phyloP scores from a whole-genome alignment of 2,888 invertebrate genomes.

The Nomada fabriciana region DNA sequence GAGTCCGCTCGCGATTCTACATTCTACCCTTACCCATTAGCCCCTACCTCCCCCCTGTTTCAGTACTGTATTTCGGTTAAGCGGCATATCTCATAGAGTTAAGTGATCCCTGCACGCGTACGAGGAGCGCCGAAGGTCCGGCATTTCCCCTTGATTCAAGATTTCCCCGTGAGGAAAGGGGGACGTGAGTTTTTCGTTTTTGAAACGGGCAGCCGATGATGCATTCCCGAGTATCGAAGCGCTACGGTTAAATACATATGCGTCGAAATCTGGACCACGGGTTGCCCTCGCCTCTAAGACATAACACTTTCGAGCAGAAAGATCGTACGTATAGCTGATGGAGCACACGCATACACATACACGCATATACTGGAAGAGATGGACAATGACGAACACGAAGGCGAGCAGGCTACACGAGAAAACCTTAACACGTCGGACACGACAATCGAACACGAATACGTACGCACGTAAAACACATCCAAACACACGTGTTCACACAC shows the following conservation, averaged over 20 bases:
- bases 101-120: constrained; percentile 53
- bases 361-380: not conserved
- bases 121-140: constrained; percentile 55
- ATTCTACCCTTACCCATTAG: constrained; percentile 15
- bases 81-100: constrained; percentile 69
- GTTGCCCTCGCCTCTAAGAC: constrained; percentile 54
- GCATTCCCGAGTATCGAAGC: constrained; percentile 18
- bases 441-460: not conserved
- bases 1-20: constrained; percentile 35
- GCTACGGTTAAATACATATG: constrained; percentile 27
- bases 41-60: constrained; percentile 38
- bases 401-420: not conserved
- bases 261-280: constrained; percentile 55
- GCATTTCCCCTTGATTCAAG: constrained; percentile 19
- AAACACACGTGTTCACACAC: constrained; percentile 5
- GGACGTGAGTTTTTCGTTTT: not conserved
- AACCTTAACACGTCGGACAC: not conserved
- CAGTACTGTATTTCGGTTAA: constrained; percentile 52
- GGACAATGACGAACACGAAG: not conserved
- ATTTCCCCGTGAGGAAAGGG: not conserved
- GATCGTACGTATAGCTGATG: constrained; percentile 63
- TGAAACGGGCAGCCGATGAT: not conserved
- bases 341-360: constrained; percentile 18
- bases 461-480: not conserved
- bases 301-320: constrained; percentile 63